Percentiles rank a stretch among this genome's conserved stretches.
Conservation (phyloP, 2,113 vertebrate species). For the Numenius arquata region DNA sequence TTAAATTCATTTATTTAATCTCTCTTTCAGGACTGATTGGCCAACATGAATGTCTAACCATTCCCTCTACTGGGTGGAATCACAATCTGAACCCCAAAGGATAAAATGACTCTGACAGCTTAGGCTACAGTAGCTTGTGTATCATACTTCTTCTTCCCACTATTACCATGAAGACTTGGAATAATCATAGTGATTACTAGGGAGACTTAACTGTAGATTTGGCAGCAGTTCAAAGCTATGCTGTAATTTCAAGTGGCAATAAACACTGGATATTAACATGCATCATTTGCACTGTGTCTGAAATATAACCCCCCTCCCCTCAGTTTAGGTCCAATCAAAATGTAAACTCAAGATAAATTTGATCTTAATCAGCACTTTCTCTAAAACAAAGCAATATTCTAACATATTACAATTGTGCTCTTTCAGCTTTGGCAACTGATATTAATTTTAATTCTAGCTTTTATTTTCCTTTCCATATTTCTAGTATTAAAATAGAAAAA, state of each 20-base stretch:
- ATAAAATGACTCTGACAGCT: slow-evolving; percentile 6
- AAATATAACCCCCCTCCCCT: slow-evolving; percentile 12
- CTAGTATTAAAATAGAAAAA: neutral
- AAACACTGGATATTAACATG: slow-evolving; percentile 48
- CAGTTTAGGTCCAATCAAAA: slow-evolving; percentile 41
- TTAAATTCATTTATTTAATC: slow-evolving; percentile 19
- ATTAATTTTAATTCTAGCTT: slow-evolving; percentile 2
- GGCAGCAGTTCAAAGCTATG: slow-evolving; percentile 50
- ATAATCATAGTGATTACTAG: slow-evolving; percentile 53
- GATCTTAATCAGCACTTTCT: slow-evolving; percentile 59
- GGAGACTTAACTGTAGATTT: slow-evolving; percentile 43
- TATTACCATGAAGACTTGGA: slow-evolving; percentile 37
- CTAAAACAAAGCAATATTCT: slow-evolving; percentile 31
- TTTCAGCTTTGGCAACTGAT: slow-evolving; percentile 9
- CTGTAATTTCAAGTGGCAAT: slow-evolving; percentile 58
- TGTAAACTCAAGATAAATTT: slow-evolving; percentile 46
- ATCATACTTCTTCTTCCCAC: neutral
- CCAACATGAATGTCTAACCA: neutral
- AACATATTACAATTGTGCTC: neutral
- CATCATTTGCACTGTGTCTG: slow-evolving; percentile 36
- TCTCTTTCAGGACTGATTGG: neutral
- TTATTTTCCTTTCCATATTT: neutral
- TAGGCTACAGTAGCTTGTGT: neutral
- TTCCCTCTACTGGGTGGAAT: neutral
- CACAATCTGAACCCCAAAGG: neutral